Conservation (phyloP, 2,113 vertebrate species). For the Dromas ardeola region DNA sequence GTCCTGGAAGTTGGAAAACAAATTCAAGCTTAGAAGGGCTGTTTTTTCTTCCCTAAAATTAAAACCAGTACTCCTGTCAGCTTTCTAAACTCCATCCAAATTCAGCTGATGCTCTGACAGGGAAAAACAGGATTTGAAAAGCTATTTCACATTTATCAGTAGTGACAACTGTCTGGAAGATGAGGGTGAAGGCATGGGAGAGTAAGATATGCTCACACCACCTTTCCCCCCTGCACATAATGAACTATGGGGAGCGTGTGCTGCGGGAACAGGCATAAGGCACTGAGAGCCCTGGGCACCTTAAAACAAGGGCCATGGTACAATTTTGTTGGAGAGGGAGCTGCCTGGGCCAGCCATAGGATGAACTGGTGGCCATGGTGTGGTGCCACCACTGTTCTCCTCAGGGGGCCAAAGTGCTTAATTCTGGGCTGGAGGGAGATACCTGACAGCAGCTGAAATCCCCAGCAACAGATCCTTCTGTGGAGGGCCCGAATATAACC, state of each 20-base stretch:
- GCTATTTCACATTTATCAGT: not conserved
- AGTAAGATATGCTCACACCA: not conserved
- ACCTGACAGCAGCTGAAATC: not conserved
- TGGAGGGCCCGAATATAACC: not conserved
- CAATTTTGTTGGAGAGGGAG: not conserved
- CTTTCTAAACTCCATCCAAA: slow-evolving; percentile 1
- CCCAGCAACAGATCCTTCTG: not conserved
- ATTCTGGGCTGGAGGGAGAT: not conserved
- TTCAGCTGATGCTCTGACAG: not conserved
- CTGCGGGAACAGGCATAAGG: not conserved
- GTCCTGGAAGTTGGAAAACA: slow-evolving; percentile 43
- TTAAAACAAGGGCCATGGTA: not conserved
- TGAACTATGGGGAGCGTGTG: not conserved
- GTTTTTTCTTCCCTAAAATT: slow-evolving; percentile 38
- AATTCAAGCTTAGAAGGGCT: slow-evolving; percentile 15
- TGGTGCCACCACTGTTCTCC: not conserved
- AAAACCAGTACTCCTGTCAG: slow-evolving; percentile 38
- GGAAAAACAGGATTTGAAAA: not conserved
- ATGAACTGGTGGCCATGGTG: not conserved
- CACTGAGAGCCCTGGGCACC: not conserved
- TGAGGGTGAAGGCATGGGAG: fast-evolving
- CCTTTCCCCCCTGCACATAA: not conserved
- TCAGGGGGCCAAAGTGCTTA: not conserved
- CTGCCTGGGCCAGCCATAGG: not conserved
- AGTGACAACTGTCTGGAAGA: not conserved